Percentiles rank a stretch among this genome's conserved stretches.
These are phyloP conservation scores for Trissoscelio sp. DNA, from an alignment of 2,888 invertebrate genomes.

Conservation along the genomic window DNA sequence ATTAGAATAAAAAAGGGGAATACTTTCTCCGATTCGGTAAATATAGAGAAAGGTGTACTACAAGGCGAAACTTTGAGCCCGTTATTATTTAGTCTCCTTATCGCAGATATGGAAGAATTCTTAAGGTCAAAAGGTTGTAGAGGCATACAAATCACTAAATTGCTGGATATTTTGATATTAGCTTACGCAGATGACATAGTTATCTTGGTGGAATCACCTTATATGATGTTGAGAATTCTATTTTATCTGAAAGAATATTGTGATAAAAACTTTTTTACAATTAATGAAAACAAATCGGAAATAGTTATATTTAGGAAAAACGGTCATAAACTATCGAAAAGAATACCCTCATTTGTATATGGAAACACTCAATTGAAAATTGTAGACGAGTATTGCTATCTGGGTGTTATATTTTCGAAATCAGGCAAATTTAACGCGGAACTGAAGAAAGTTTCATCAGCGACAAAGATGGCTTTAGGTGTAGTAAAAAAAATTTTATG, in stretches of 20 bases:
- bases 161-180: not conserved
- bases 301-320: not conserved
- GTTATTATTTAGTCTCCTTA: not conserved
- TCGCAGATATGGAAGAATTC: not conserved
- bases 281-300: too few species aligned
- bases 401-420: not conserved
- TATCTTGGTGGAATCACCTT: not conserved
- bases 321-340: not conserved
- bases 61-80: not conserved
- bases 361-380: not conserved
- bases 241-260: not conserved
- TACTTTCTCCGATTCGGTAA: too few species aligned
- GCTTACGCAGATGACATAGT: conserved; percentile 11
- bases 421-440: not conserved
- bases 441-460: not conserved
- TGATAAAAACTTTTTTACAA: too few species aligned
- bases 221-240: not conserved
- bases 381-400: not conserved
- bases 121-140: not conserved
- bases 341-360: not conserved
- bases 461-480: not conserved
- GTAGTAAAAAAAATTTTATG: not conserved
- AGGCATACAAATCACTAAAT: not conserved
- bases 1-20: too few species aligned
- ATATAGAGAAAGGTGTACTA: not conserved